phyloP scores from a whole-genome alignment of 92 coral and sea anemone genomes.

The Parazoanthus swiftii region DNA sequence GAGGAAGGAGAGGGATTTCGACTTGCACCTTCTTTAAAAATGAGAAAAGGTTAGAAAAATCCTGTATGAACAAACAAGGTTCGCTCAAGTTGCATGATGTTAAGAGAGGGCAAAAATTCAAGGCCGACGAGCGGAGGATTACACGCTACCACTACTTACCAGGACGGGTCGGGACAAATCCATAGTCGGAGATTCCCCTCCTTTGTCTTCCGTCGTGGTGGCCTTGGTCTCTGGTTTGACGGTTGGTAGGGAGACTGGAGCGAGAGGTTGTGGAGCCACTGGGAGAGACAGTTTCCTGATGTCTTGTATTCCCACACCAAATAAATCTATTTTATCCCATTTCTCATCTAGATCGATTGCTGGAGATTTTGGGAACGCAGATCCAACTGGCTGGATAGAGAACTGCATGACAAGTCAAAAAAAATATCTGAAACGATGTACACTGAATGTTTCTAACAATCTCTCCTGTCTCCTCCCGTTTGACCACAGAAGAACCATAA shows the following conservation, averaged over 20 bases:
- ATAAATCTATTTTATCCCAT: conserved; percentile 61
- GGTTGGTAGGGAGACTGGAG: conserved; percentile 30
- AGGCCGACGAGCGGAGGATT: too few species aligned
- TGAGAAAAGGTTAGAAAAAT: too few species aligned
- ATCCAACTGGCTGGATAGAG: conserved; percentile 70
- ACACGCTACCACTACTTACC: not conserved
- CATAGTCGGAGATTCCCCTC: not conserved
- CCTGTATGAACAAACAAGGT: too few species aligned
- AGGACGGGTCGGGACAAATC: conserved; percentile 22
- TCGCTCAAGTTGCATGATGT: too few species aligned
- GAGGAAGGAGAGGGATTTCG: too few species aligned
- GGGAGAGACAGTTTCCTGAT: conserved; percentile 45
- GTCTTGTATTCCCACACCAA: conserved; percentile 63
- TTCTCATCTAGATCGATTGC: conserved; percentile 44
- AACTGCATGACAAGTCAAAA: conserved; percentile 31
- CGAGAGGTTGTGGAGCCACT: not conserved
- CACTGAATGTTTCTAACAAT: not conserved
- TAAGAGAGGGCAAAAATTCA: too few species aligned
- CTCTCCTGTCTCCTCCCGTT: too few species aligned
- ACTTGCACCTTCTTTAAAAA: too few species aligned
- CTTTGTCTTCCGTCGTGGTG: not conserved
- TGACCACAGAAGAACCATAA: too few species aligned
- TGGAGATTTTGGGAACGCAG: conserved; percentile 63
- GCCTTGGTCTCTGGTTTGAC: conserved; percentile 15
- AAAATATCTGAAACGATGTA: not conserved